Percentiles rank a stretch among this genome's conserved stretches.
Conservation (phyloP, 2,888 invertebrate genomes). For the Xestia c-nigrum region DNA sequence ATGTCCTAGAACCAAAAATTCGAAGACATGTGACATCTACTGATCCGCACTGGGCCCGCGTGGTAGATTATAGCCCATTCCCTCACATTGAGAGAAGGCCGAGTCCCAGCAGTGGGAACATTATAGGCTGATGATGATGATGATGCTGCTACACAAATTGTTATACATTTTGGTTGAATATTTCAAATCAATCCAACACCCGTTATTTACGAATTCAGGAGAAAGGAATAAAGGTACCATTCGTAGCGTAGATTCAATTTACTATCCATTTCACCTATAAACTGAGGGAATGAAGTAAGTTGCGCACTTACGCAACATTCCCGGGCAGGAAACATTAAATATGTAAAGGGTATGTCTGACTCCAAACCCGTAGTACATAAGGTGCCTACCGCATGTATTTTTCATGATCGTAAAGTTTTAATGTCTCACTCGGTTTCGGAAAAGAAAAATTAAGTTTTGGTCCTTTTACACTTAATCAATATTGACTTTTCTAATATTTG, state of each 20-base stretch:
- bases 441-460: constrained; percentile 1
- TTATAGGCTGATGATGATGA: too few relatives aligned
- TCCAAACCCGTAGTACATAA: constrained; percentile 25
- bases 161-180: not conserved
- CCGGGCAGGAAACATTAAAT: constrained; percentile 46
- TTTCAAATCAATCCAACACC: not conserved
- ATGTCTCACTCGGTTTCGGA: constrained; percentile 20
- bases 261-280: constrained; percentile 29
- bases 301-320: constrained; percentile 22
- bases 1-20: too few relatives aligned
- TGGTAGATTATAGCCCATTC: too few relatives aligned
- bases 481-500: not conserved
- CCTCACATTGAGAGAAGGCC: too few relatives aligned
- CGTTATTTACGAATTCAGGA: constrained; percentile 7
- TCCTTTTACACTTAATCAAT: not conserved
- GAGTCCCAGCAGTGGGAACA: too few relatives aligned
- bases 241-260: constrained; percentile 28
- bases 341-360: constrained; percentile 43
- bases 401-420: constrained; percentile 52
- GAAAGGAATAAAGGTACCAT: not conserved
- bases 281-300: constrained; percentile 22
- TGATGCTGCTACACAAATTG: not conserved
- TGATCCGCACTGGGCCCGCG: too few relatives aligned
- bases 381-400: constrained; percentile 34
- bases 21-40: too few relatives aligned